phyloP scores from a whole-genome alignment of 2,113 vertebrate genomes.

The Ranitomeya variabilis region DNA sequence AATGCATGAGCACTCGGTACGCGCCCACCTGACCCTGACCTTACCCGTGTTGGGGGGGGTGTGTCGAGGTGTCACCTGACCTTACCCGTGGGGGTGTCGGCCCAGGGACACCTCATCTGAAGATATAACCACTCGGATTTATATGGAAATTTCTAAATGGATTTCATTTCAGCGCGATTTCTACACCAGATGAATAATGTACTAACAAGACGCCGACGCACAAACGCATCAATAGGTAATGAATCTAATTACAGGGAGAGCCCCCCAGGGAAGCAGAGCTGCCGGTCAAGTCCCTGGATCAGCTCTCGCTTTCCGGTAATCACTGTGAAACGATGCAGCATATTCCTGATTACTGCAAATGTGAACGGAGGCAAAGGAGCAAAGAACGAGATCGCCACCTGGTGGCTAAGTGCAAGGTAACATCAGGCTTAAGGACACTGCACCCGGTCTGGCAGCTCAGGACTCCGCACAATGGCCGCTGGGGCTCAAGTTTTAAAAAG shows the following conservation, averaged over 20 bases:
- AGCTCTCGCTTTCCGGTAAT: not conserved
- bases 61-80: no score
- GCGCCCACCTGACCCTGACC: no score
- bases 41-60: no score
- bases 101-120: no score
- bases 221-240: not conserved
- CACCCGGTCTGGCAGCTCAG: not conserved
- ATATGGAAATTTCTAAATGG: not conserved
- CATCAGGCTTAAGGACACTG: not conserved
- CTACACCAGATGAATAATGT: not conserved
- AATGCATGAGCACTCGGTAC: no score
- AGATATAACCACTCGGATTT: not conserved
- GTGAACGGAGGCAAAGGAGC: not conserved
- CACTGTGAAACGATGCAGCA: not conserved
- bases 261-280: not conserved
- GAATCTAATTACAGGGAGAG: not conserved
- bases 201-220: not conserved
- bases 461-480: no score
- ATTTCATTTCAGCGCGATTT: not conserved
- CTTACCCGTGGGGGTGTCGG: no score
- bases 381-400: slow-evolving; percentile 22
- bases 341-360: slow-evolving; percentile 6
- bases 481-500: no score
- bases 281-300: not conserved
- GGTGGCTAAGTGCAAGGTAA: not conserved